phyloP scores from a whole-genome alignment of 2,888 invertebrate species.

The Tromatobia lineatoria region DNA sequence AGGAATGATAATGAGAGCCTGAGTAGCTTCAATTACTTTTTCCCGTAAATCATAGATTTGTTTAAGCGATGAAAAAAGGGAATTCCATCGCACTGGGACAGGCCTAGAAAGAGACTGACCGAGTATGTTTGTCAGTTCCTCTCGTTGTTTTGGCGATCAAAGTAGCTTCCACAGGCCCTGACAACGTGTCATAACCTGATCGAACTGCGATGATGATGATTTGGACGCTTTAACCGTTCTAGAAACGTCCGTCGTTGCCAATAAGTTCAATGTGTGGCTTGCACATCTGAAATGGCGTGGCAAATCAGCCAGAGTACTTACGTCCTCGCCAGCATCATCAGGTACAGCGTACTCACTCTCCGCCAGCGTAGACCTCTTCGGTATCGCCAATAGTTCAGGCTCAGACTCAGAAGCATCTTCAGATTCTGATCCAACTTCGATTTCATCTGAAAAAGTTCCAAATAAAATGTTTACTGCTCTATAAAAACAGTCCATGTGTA shows the following conservation, averaged over 20 bases:
- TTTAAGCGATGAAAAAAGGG: constrained; percentile 2
- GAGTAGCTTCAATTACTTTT: background rate
- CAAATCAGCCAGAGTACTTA: background rate
- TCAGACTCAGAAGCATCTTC: background rate
- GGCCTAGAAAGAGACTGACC: constrained; percentile 12
- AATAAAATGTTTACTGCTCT: background rate
- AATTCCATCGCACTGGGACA: constrained; percentile 42
- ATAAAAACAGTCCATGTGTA: too few relatives aligned
- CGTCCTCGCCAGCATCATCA: background rate
- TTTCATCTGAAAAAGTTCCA: background rate
- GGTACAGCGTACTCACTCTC: constrained; percentile 7
- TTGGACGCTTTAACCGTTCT: constrained; percentile 24
- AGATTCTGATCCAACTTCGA: background rate
- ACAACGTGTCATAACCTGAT: constrained; percentile 14
- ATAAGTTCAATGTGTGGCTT: constrained; percentile 41
- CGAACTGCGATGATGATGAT: background rate
- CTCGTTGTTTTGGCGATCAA: constrained; percentile 25
- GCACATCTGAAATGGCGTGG: constrained; percentile 42
- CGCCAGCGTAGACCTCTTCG: background rate
- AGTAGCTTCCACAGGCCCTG: constrained; percentile 19
- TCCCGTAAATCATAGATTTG: background rate
- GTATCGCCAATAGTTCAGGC: background rate
- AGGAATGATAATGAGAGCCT: background rate
- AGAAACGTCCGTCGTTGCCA: constrained; percentile 22
- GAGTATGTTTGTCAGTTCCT: constrained; percentile 6